Evolutionary conservation across 1,140 invertebrate genomes (phyloP), one percentile per base, ranked within the genome.

Genomic region (Berghia stephanieae): DNA sequence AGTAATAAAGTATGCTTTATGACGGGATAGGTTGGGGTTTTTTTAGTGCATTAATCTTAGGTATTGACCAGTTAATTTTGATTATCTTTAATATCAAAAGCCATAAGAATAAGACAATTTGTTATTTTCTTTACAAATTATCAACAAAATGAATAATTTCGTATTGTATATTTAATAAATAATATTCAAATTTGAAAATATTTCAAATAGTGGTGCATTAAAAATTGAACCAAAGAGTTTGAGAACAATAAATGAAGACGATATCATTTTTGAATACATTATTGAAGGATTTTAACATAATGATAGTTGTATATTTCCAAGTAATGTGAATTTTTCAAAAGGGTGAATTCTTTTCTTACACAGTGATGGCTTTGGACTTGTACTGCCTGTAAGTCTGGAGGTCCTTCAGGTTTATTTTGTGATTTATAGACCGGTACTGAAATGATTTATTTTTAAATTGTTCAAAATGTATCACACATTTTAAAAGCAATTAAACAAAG

Each of bases 371-470:
- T 43, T 42, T 79, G 13, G 86, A 88, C 34, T 84, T 81, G 69
- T 88, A 87, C 27, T 82, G 75, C 75, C 86, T 78, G 76, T 89
- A 89, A 31, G 86, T 21, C 24, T 78, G 73, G 21, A 89, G 78
- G 34, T 85, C 79, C 18, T 68, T 75, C 16, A 75, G 68, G 38
- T 85, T 84, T 46, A 88, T 74, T 76, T 86, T 87, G 74, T 89
- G 88, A 67, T 83, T 78, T n/a, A 89, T 87, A 13, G 86, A 85
- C 0, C 88, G 83, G 66, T 87, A 87, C 85, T 86, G 75, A 21
- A 81, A 80, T 44, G 6, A 78, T 52, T 24, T 69, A 10, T 44
- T 31, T 67, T 21, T n/a, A 21, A 52, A 24, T 44, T 16, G 16
- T 57, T 24, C 36, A 13, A 36, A 21, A 36, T 27, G n/a, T 16